Percentiles rank a stretch among this genome's conserved stretches.
Conservation (phyloP, 2,113 vertebrate genomes). For the Misgurnus anguillicaudatus region DNA sequence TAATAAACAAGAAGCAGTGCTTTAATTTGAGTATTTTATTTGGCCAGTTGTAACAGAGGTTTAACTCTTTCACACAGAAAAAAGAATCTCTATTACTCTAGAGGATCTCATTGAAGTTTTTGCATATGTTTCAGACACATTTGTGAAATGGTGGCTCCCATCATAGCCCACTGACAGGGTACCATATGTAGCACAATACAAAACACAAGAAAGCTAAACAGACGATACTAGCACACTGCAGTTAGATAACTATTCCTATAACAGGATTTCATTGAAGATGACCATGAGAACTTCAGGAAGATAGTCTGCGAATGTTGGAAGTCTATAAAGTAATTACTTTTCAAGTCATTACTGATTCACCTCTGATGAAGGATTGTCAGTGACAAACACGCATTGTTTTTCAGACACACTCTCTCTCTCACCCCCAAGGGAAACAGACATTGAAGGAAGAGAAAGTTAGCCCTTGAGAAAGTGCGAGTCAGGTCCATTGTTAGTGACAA, state of each 20-base stretch:
- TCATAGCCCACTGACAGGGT: slow-evolving; percentile 30
- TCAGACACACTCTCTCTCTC: slow-evolving; percentile 6
- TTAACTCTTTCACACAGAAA: slow-evolving; percentile 25
- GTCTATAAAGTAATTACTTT: not conserved
- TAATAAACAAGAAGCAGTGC: not conserved
- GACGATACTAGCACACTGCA: slow-evolving; percentile 27
- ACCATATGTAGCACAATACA: slow-evolving; percentile 23
- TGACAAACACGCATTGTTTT: slow-evolving; percentile 9
- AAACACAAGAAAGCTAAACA: slow-evolving; percentile 40
- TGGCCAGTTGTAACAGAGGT: slow-evolving; percentile 46
- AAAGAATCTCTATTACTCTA: not conserved
- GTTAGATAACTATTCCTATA: slow-evolving; percentile 30
- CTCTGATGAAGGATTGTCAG: slow-evolving; percentile 23
- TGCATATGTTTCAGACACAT: slow-evolving; percentile 48
- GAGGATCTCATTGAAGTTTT: slow-evolving; percentile 37
- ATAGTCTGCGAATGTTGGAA: not conserved
- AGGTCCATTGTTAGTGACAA: not conserved
- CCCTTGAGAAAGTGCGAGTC: slow-evolving; percentile 40
- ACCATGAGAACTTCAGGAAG: slow-evolving; percentile 17
- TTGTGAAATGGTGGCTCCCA: not conserved
- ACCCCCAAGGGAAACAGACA: slow-evolving; percentile 13
- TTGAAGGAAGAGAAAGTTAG: slow-evolving; percentile 34
- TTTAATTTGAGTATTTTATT: slow-evolving; percentile 49
- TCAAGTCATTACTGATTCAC: slow-evolving; percentile 20
- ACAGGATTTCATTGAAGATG: slow-evolving; percentile 9